Base-by-base conservation (phyloP, 2,888 invertebrate species). In the Synanthedon tipuliformis region DNA sequence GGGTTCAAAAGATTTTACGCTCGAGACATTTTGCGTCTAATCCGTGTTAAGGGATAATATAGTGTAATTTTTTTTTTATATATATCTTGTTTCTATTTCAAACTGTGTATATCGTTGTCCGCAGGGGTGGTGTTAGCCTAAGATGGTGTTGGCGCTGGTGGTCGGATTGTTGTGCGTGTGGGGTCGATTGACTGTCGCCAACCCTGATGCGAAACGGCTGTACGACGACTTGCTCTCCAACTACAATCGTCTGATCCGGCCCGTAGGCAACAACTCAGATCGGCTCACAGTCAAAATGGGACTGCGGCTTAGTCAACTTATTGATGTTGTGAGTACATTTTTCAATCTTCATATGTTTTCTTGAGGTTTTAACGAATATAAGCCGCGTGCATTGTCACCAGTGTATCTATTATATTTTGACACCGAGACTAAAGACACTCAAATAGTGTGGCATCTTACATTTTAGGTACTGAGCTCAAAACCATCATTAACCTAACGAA, bases 261-360 rank as follows among this genome's bases (percentile, higher is more conserved):
- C 97, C 61, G 97, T 97, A 66, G 95, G 95, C 71, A 96, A 96
- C 89, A 96, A 95, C 89, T 95, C 95, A 63, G 96, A 97, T 88
- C 93, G 95, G 66, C 92, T 98, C 78, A 95, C 95, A 71, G 97
- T 98, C 84, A 95, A 95, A 89, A 94, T 98, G 93, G 97, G 97
- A 62, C 92, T 98, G 66, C 89, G 92, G 79, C 91, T 95, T 65
- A 95, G 95, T 75, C 95, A 96, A 87, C 92, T 96, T 77, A 96
- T 96, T 81, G 95, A 96, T 89, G 95, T 96, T 90, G 95, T 95
- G 79, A 94, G 94, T 94, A 87, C 52, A 23, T 45, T 48, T 41
- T 49, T 10, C 34, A 34, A 34, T 34, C 8, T 13, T 49, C 45
- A 45, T n/a, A 45, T 34, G 34, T 34, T 34, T 27, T 10, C 34